Percentiles rank a stretch among this genome's conserved stretches.
These are phyloP conservation scores for Cherax destructor DNA, from an alignment of 1,140 invertebrate genomes.

Conservation along the genomic window DNA sequence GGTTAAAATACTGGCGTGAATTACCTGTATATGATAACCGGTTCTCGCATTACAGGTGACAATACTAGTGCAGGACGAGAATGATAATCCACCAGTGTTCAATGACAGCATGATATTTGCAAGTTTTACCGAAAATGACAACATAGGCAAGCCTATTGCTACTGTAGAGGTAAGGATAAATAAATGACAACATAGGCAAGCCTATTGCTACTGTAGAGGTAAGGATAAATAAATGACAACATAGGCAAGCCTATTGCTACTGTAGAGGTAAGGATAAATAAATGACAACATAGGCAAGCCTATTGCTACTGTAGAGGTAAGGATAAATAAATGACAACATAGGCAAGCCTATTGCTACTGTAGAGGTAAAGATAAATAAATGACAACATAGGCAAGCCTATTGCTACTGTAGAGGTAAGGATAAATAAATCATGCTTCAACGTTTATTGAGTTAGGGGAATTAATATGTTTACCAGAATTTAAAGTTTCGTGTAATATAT, in stretches of 20 bases:
- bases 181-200: neutral
- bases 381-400: neutral
- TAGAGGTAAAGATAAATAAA: neutral
- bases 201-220: neutral
- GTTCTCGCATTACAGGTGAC: neutral
- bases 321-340: no score
- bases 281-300: neutral
- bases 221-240: neutral
- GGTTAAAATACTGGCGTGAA: no score
- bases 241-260: neutral
- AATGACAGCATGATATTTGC: neutral
- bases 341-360: neutral
- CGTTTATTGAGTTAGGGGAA: no score
- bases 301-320: neutral
- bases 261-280: neutral
- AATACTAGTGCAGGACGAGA: neutral
- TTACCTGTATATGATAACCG: no score
- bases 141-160: neutral
- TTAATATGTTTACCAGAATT: no score
- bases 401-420: neutral
- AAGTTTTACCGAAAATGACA: neutral
- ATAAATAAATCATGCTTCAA: no score
- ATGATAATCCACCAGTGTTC: constrained; percentile 18
- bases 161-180: neutral
- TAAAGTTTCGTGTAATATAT: no score